Conservation (phyloP, 2,113 vertebrate genomes). For the Carassius carassius region DNA sequence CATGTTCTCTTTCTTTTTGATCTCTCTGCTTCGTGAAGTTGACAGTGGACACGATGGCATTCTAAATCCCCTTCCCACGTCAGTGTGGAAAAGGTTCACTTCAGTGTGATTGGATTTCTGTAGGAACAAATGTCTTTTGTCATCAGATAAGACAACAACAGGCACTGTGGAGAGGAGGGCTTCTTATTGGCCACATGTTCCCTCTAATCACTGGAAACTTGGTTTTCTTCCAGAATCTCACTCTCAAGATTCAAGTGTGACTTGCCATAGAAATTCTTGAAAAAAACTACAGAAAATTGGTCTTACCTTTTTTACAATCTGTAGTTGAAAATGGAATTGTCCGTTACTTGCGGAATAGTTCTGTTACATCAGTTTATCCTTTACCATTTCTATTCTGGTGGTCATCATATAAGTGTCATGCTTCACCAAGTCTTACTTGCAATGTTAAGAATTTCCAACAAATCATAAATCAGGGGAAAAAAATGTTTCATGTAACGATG, state of each 20-base stretch:
- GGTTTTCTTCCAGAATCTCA: not conserved
- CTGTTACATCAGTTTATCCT: not conserved
- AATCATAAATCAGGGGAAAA: too few relatives aligned
- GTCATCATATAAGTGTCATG: too few relatives aligned
- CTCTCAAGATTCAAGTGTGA: not conserved
- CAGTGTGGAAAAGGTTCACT: not conserved
- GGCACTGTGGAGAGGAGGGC: not conserved
- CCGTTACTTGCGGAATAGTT: not conserved
- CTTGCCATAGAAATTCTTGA: not conserved
- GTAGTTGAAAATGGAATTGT: not conserved
- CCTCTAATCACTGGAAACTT: not conserved
- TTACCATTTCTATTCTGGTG: too few relatives aligned
- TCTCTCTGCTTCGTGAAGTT: not conserved
- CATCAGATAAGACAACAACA: slow-evolving; percentile 5
- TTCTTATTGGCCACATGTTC: not conserved
- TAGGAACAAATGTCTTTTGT: not conserved
- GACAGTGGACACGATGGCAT: not conserved
- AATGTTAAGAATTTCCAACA: too few relatives aligned
- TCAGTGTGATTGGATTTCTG: not conserved
- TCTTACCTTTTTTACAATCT: not conserved
- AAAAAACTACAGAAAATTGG: not conserved
- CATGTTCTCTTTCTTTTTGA: not conserved
- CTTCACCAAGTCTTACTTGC: too few relatives aligned
- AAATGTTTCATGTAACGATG: too few relatives aligned
- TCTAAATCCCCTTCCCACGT: not conserved